Conservation (phyloP, 2,888 invertebrate genomes). For the Callinectes sapidus region DNA sequence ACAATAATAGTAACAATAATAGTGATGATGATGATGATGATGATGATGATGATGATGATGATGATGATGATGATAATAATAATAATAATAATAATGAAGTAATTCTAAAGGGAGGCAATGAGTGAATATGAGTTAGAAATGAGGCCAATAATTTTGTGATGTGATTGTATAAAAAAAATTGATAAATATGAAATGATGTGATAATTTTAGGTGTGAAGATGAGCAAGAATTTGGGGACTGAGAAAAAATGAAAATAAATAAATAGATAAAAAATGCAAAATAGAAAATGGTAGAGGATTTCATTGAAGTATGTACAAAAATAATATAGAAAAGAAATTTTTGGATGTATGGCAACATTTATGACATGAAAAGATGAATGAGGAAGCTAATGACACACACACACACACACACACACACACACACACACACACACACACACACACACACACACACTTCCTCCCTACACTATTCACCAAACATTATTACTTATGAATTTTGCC, state of each 20-base stretch:
- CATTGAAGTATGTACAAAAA: too few species aligned
- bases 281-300: background rate
- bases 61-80: too few species aligned
- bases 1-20: too few species aligned
- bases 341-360: background rate
- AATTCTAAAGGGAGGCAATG: background rate
- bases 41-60: too few species aligned
- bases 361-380: background rate
- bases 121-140: background rate
- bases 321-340: background rate
- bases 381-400: background rate
- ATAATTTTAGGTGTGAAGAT: background rate
- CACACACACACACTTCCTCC: background rate
- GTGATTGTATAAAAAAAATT: background rate
- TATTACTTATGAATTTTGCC: too few species aligned
- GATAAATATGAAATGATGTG: background rate
- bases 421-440: constrained; percentile 25
- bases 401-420: background rate
- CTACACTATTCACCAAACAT: background rate
- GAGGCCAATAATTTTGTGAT: background rate
- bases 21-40: too few species aligned
- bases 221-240: background rate
- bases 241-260: background rate
- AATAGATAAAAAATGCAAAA: too few species aligned
- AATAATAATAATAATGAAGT: too few species aligned